Evolutionary conservation across 2,888 invertebrate species (phyloP), one percentile per base, ranked within the genome.

Genomic region (Periphyllus acericola): DNA sequence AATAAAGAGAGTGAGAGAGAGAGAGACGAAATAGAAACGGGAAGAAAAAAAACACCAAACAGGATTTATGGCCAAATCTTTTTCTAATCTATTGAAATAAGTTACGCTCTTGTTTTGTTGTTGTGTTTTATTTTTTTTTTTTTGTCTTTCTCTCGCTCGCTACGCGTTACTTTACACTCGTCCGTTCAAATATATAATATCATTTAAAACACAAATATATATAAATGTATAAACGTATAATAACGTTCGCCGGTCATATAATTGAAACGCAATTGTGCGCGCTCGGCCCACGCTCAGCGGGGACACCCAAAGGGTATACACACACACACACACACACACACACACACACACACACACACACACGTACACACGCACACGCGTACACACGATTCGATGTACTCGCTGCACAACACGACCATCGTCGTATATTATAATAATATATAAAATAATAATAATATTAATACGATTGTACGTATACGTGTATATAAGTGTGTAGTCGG

Each of bases 31-130:
- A 75, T 40, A 29, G 9, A 40, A 60, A 32, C 8, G 9, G 36
- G 19, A 52, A 68, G 71, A 66, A 68, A 32, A 71, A 66, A 78
- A 72, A 87, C 72, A 85, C 52, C 85, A 75, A 87, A 87, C 81
- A 87, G 81, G 87, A 87, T 87, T 87, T 87, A 87, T 75, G 72
- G 87, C 80, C 81, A 87, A 87, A 87, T 87, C 80, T 80, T 72
- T 87, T 87, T 80, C 79, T 87, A 87, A 87, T 74, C 87, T 87
- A 81, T 81, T 74, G 36, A 81, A 81, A 87, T 75, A 87, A 75
- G 46, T 81, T 87, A 81, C 81, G 80, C 74, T 81, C 81, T 87
- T 81, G 81, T 74, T 81, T 66, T 60, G 11, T 60, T 68, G 17
- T 83, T 71, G 14, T 52, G 32, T 46, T 71, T 40, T 71, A 71